Conservation (phyloP, 2,113 vertebrate species). For the Lates calcarifer region DNA sequence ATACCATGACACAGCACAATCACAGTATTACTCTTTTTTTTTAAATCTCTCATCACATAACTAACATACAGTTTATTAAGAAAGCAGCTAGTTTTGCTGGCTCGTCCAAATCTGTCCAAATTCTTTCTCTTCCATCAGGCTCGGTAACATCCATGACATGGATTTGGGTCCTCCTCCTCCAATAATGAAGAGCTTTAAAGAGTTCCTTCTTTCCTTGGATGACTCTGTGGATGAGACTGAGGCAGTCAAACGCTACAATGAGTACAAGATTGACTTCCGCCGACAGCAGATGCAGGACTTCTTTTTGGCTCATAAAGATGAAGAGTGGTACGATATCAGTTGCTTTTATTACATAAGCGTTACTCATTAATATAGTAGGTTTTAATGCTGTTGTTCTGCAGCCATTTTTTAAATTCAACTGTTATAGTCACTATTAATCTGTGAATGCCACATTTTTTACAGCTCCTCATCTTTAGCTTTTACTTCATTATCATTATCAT, state of each 20-base stretch:
- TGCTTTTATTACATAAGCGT: slow-evolving; percentile 5
- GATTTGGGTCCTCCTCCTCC: slow-evolving; percentile 90
- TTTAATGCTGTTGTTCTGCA: background rate
- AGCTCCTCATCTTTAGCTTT: background rate
- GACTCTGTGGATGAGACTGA: slow-evolving; percentile 95
- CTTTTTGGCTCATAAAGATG: slow-evolving; percentile 95
- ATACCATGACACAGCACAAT: background rate
- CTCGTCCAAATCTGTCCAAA: background rate
- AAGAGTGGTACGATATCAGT: slow-evolving; percentile 91
- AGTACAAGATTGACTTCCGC: slow-evolving; percentile 94
- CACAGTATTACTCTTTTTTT: background rate
- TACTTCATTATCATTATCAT: background rate
- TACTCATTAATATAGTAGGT: slow-evolving; percentile 2
- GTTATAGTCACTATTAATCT: background rate
- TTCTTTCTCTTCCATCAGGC: slow-evolving; percentile 71
- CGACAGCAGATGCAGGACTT: slow-evolving; percentile 97
- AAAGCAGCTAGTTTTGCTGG: background rate
- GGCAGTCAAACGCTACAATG: slow-evolving; percentile 93
- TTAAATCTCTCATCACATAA: background rate
- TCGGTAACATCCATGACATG: slow-evolving; percentile 92
- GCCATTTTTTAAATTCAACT: background rate
- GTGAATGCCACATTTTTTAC: background rate
- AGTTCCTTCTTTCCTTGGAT: slow-evolving; percentile 92
- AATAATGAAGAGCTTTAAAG: slow-evolving; percentile 94
- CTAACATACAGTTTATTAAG: background rate